A percentile compares a stretch with the other conserved stretches of the same genome.
Evolutionary conservation across 2,888 invertebrate species (phyloP).

Genomic region (Aspidiotus destructor): DNA sequence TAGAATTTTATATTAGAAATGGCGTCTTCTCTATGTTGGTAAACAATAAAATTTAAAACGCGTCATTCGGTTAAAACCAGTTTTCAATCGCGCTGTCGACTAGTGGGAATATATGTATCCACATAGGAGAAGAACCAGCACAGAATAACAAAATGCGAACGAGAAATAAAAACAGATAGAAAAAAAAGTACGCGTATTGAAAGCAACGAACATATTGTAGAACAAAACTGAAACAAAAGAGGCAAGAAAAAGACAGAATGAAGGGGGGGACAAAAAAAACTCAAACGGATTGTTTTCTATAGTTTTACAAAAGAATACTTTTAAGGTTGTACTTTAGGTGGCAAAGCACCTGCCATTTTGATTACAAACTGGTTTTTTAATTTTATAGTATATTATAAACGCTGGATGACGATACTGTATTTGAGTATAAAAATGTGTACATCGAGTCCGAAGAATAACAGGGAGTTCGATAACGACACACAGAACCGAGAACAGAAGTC

Average conservation of each 20-base stretch:
- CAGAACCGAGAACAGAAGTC: conserved; percentile 13
- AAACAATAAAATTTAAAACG: conserved; percentile 30
- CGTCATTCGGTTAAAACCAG: conserved; percentile 30
- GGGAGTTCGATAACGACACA: neutral
- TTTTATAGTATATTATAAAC: conserved; percentile 10
- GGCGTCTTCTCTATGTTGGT: conserved; percentile 21
- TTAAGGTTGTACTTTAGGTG: conserved; percentile 33
- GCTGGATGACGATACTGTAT: no score
- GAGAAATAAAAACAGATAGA: conserved; percentile 19
- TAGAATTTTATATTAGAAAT: conserved; percentile 14
- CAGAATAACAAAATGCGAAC: conserved; percentile 22
- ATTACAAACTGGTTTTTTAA: conserved; percentile 29
- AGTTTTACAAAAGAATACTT: conserved; percentile 31
- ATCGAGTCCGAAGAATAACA: neutral
- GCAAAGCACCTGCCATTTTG: conserved; percentile 36
- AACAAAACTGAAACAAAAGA: conserved; percentile 13
- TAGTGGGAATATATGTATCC: neutral
- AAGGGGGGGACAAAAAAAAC: conserved; percentile 11
- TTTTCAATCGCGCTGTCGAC: conserved; percentile 19
- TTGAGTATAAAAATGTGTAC: neutral
- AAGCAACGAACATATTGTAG: neutral
- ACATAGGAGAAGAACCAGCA: conserved; percentile 11
- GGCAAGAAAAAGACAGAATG: conserved; percentile 15
- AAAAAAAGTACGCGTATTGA: neutral
- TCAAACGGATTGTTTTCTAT: conserved; percentile 31